Evolutionary conservation across 2,113 vertebrate genomes (phyloP).

Genomic region (Thermophis baileyi): DNA sequence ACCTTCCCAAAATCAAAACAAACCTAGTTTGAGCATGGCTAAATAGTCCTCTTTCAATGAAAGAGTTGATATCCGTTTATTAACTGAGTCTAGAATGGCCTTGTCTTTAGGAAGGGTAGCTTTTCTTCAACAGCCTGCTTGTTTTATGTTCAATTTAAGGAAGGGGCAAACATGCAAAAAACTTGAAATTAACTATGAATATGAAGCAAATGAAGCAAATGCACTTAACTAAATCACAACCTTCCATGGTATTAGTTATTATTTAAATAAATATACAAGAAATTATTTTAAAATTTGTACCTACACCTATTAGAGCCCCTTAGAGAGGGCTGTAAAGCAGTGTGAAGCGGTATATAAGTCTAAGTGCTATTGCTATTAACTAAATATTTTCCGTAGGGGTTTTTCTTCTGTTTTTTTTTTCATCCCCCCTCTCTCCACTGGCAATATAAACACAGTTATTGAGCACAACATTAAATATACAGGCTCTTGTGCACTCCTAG

Average conservation of each 20-base stretch:
- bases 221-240: neutral
- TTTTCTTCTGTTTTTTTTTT: neutral
- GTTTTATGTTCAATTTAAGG: neutral
- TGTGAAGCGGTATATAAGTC: no score
- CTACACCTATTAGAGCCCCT: neutral
- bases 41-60: neutral
- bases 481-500: neutral
- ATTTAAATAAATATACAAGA: neutral
- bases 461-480: neutral
- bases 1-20: neutral
- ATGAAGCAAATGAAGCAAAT: neutral
- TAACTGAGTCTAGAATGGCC: neutral
- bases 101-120: neutral
- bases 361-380: neutral
- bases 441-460: neutral
- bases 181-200: neutral
- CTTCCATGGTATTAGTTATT: neutral
- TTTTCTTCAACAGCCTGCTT: neutral
- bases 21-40: neutral
- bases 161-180: neutral
- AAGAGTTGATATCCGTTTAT: neutral
- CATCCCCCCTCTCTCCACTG: neutral
- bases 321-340: no score
- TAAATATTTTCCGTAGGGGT: neutral
- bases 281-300: neutral